These are phyloP conservation scores for Gryllus bimaculatus DNA, from an alignment of 1,140 invertebrate species.

Conservation along the genomic window DNA sequence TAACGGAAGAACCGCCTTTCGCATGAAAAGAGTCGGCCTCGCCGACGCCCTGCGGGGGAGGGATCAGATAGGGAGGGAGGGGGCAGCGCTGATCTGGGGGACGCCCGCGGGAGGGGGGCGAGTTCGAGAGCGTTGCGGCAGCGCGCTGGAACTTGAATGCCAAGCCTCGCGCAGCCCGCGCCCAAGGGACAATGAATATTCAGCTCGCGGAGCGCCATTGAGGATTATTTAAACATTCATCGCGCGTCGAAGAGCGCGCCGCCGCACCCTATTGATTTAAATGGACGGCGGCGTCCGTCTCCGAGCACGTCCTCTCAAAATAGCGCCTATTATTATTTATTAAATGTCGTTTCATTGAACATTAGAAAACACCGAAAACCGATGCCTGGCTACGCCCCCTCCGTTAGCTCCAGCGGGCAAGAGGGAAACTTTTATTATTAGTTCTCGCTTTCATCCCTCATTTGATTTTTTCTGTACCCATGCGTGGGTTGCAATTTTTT, in stretches of 20 bases:
- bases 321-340: background rate
- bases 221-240: background rate
- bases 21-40: too few species aligned
- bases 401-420: background rate
- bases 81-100: too few species aligned
- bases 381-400: too few species aligned
- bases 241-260: background rate
- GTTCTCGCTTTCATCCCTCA: background rate
- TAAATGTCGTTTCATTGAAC: background rate
- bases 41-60: too few species aligned
- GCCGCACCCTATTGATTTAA: background rate
- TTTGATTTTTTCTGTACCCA: background rate
- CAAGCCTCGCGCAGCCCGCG: too few species aligned
- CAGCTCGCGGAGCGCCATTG: background rate
- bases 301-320: background rate
- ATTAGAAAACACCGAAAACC: background rate
- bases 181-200: background rate
- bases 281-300: background rate
- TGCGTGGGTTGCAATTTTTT: background rate
- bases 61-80: too few species aligned
- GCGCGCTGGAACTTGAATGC: too few species aligned
- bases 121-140: too few species aligned
- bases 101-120: too few species aligned
- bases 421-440: constrained; percentile 1
- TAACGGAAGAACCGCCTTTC: too few species aligned